phyloP scores from a whole-genome alignment of 2,113 vertebrate species.

The Toxotes chatareus region DNA sequence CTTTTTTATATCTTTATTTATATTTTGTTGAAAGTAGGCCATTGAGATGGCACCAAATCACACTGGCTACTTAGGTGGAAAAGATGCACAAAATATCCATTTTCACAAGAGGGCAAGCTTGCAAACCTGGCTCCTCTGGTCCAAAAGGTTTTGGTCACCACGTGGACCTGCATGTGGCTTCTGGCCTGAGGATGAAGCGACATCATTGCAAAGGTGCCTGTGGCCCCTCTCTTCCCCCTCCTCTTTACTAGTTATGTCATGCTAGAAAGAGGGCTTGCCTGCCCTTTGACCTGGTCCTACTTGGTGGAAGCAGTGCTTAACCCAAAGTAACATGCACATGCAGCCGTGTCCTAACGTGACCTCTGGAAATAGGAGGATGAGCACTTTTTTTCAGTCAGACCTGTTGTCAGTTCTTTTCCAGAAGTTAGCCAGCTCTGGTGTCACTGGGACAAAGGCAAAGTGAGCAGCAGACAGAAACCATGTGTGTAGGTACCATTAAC shows the following conservation, averaged over 20 bases:
- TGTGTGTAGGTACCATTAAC: not conserved
- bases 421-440: not conserved
- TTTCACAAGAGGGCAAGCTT: not conserved
- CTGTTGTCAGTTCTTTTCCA: not conserved
- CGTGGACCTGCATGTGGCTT: conserved; percentile 11
- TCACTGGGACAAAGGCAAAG: not conserved
- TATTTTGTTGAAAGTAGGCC: not conserved
- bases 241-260: not conserved
- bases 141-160: conserved; percentile 3
- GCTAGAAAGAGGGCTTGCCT: conserved; percentile 42
- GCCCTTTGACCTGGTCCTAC: conserved; percentile 46
- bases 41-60: not conserved
- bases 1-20: not conserved
- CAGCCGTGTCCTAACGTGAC: conserved; percentile 38
- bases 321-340: conserved; percentile 10
- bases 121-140: not conserved
- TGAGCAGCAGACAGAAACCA: not conserved
- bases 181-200: conserved; percentile 11
- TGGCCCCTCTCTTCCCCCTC: not conserved
- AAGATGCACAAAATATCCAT: not conserved
- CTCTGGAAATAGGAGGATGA: not conserved
- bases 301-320: conserved; percentile 4
- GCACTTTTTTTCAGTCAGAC: conserved; percentile 10
- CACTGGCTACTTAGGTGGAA: not conserved
- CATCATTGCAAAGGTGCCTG: conserved; percentile 15